These are phyloP conservation scores for Eunapius fragilis DNA, from an alignment of 37 sponge, comb jelly and placozoan species.

Conservation along the genomic window DNA sequence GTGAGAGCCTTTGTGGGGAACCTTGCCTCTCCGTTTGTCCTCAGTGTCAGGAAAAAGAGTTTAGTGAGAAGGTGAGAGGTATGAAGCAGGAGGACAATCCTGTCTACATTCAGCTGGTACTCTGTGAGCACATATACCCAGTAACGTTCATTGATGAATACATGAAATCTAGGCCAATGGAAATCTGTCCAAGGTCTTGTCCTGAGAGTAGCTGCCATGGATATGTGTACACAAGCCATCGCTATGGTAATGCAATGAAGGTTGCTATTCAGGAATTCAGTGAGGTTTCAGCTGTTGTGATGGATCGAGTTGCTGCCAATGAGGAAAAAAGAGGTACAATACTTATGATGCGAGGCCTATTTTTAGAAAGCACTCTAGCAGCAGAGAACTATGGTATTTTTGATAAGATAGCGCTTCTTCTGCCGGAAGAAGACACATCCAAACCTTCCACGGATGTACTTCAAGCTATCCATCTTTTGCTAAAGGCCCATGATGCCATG, in stretches of 20 bases:
- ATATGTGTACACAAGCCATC: not conserved
- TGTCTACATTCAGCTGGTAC: conserved; percentile 21
- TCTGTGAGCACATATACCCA: conserved; percentile 47
- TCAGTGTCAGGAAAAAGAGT: conserved; percentile 23
- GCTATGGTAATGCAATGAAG: conserved; percentile 51
- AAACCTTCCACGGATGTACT: no score
- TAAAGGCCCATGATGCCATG: no score
- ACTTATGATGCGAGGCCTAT: not conserved
- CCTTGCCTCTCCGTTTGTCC: conserved; percentile 59
- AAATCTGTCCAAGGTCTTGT: conserved; percentile 30
- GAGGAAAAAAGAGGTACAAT: not conserved
- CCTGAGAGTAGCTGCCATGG: conserved; percentile 17
- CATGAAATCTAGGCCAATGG: not conserved
- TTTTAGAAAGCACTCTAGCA: no score
- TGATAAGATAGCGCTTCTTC: no score
- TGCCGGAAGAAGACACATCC: no score
- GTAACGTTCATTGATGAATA: conserved; percentile 30
- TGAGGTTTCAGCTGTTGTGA: not conserved
- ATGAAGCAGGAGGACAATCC: not conserved
- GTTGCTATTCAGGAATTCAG: not conserved
- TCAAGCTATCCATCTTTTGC: no score
- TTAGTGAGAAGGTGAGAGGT: no score
- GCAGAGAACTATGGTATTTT: no score
- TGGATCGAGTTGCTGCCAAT: not conserved
- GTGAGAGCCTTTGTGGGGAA: conserved; percentile 77